Evolutionary conservation across 2,888 invertebrate species (phyloP).

Genomic region (Beris morrisii): DNA sequence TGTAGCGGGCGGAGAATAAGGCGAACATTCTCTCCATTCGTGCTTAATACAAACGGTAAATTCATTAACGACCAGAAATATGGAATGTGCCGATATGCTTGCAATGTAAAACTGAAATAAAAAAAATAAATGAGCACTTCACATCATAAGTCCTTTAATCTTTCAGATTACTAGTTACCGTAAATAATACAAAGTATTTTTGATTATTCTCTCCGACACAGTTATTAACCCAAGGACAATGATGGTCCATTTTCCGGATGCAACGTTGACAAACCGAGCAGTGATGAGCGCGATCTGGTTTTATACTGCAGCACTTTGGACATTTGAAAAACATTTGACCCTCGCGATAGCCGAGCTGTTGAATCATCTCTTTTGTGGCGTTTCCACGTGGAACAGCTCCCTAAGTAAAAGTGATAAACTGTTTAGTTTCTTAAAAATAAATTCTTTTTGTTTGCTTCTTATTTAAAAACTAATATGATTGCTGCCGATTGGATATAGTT

Average conservation of each 20-base stretch:
- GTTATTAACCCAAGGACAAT: constrained; percentile 96
- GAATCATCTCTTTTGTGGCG: constrained; percentile 93
- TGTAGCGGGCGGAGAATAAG: constrained; percentile 93
- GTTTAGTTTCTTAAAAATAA: too few species aligned
- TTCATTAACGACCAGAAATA: constrained; percentile 89
- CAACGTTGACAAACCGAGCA: constrained; percentile 92
- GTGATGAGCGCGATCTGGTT: constrained; percentile 94
- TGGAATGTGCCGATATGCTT: constrained; percentile 90
- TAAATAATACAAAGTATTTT: constrained; percentile 98
- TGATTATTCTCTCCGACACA: constrained; percentile 99
- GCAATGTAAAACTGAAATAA: constrained; percentile 91
- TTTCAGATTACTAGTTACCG: constrained; percentile 61
- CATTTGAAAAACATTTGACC: constrained; percentile 95
- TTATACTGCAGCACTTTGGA: constrained; percentile 94
- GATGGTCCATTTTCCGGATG: constrained; percentile 67
- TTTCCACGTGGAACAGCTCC: constrained; percentile 95
- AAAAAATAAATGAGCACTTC: constrained; percentile 1
- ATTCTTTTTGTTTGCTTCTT: too few species aligned
- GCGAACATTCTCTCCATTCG: constrained; percentile 94
- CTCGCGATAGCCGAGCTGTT: constrained; percentile 88
- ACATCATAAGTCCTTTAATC: background rate
- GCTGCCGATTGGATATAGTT: too few species aligned
- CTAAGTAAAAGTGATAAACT: constrained; percentile 46
- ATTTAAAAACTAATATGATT: too few species aligned
- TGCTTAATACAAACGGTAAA: constrained; percentile 90